These are phyloP conservation scores for Aphelenchoides fujianensis DNA, from an alignment of 1,140 invertebrate species.

Conservation along the genomic window DNA sequence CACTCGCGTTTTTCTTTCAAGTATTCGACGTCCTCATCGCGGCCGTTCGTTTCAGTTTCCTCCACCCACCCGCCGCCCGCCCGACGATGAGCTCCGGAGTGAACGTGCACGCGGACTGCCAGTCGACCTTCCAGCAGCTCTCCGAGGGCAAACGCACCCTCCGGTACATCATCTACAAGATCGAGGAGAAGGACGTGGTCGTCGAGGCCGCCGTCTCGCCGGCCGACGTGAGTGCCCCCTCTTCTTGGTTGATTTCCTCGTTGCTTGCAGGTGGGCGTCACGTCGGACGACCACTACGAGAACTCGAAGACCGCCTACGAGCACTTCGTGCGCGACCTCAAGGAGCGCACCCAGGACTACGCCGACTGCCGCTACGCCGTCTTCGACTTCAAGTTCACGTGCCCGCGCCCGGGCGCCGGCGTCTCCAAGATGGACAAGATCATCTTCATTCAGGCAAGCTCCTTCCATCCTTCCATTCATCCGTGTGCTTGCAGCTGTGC, in stretches of 20 bases:
- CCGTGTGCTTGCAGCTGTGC: slow-evolving; percentile 50
- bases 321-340: slow-evolving; percentile 57
- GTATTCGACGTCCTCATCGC: no score
- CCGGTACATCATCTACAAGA: slow-evolving; percentile 57
- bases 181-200: slow-evolving; percentile 60
- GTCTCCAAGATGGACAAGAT: slow-evolving; percentile 63
- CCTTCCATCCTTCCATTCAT: slow-evolving; percentile 1
- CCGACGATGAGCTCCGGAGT: slow-evolving; percentile 51
- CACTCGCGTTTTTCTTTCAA: no score
- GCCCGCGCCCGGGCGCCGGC: slow-evolving; percentile 57
- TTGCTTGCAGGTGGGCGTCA: slow-evolving; percentile 26
- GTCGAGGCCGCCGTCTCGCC: slow-evolving; percentile 55
- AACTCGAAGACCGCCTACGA: slow-evolving; percentile 62
- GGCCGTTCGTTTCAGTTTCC: no score
- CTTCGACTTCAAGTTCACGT: slow-evolving; percentile 62
- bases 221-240: slow-evolving; percentile 48
- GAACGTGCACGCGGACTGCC: slow-evolving; percentile 49
- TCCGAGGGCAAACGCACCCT: slow-evolving; percentile 49
- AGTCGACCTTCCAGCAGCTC: slow-evolving; percentile 50
- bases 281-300: slow-evolving; percentile 46
- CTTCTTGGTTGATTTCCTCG: background rate
- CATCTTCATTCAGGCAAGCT: slow-evolving; percentile 56
- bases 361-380: slow-evolving; percentile 61
- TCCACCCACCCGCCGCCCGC: no score
- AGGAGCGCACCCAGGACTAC: slow-evolving; percentile 55